Conservation (phyloP, 2,888 invertebrate species). For the Caenorhabditis drosophilae region DNA sequence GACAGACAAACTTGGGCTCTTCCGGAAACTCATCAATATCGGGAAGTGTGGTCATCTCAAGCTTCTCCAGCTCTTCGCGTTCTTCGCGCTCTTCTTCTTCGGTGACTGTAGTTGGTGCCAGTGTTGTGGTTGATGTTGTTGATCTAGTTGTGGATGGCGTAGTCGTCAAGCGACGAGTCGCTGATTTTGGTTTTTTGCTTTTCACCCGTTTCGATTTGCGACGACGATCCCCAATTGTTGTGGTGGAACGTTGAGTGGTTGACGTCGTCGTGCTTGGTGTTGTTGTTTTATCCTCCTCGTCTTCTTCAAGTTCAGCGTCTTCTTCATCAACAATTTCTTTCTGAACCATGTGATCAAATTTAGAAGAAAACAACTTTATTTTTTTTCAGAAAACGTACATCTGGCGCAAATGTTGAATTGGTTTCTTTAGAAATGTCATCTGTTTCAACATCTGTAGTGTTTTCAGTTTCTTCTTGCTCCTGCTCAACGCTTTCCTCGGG, state of each 20-base stretch:
- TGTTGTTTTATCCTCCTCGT: conserved; percentile 11
- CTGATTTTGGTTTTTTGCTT: conserved; percentile 2
- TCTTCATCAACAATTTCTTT: conserved; percentile 36
- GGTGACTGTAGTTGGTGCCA: conserved; percentile 14
- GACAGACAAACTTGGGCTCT: conserved; percentile 39
- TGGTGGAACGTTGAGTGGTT: conserved; percentile 23
- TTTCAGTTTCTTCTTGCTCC: conserved; percentile 8
- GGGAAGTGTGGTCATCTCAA: conserved; percentile 13
- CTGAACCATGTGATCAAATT: conserved; percentile 1
- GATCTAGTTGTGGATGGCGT: conserved; percentile 13
- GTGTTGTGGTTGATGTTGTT: conserved; percentile 25
- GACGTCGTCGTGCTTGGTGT: conserved; percentile 12
- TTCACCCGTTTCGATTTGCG: conserved; percentile 1
- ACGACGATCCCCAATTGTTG: too few species aligned
- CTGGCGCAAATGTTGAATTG: conserved; percentile 26
- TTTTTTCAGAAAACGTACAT: conserved; percentile 31
- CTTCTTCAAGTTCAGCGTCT: conserved; percentile 34
- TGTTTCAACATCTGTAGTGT: conserved; percentile 11
- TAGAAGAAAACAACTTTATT: conserved; percentile 32
- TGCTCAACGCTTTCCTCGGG: conserved; percentile 23
- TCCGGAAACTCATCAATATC: conserved; percentile 17
- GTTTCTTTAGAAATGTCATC: conserved; percentile 14
- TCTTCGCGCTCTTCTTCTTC: conserved; percentile 19
- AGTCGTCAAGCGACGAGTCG: conserved; percentile 6
- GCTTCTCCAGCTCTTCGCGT: conserved; percentile 14